phyloP scores from a whole-genome alignment of 2,797 vertebrate species.

The Premnoplex brunnescens region DNA sequence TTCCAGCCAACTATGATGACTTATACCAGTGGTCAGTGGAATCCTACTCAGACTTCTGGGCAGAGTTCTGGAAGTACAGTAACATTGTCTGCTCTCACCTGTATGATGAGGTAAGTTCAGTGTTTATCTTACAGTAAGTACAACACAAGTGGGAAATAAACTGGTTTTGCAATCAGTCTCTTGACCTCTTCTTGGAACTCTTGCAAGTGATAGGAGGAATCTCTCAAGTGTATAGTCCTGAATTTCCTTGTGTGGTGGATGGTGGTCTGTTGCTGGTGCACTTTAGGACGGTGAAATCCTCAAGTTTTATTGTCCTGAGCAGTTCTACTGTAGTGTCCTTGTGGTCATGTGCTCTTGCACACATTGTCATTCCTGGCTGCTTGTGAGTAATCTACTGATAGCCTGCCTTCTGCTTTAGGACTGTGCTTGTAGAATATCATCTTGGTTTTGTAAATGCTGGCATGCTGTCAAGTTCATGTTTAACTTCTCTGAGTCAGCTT shows the following conservation, averaged over 20 bases:
- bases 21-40: constrained; percentile 94
- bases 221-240: background rate
- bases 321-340: background rate
- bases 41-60: constrained; percentile 91
- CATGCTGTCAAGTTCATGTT: background rate
- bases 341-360: rapidly evolving
- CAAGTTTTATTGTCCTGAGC: rapidly evolving
- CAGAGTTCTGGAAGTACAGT: constrained; percentile 91
- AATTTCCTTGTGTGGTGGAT: background rate
- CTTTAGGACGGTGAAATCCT: background rate
- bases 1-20: constrained; percentile 88
- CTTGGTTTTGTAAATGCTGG: background rate
- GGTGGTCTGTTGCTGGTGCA: background rate
- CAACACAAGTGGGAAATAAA: background rate
- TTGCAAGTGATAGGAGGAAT: background rate
- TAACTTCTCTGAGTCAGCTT: background rate
- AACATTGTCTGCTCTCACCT: constrained; percentile 83
- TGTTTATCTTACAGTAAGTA: background rate
- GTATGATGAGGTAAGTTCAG: constrained; percentile 86
- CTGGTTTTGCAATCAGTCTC: rapidly evolving
- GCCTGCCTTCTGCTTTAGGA: background rate
- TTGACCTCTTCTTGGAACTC: background rate
- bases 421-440: background rate
- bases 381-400: rapidly evolving
- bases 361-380: background rate